Evolutionary conservation across 2,113 vertebrate species (phyloP), one percentile per base, ranked within the genome.

Genomic region (Clarias batrachus): DNA sequence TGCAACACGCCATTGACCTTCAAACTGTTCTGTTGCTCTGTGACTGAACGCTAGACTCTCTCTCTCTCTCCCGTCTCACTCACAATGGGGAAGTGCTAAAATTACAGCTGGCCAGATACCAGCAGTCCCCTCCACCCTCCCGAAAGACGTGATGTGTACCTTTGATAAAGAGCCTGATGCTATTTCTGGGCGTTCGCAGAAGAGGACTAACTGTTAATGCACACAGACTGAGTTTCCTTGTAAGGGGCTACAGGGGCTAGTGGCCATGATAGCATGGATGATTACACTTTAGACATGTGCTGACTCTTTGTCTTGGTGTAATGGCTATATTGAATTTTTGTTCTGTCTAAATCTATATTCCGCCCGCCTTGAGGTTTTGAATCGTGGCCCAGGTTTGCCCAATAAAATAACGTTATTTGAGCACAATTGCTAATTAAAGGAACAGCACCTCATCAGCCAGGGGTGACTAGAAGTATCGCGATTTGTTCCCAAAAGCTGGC

Each of bases 271-370:
- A 90, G 91, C 92, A 94, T 94, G 93, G 93, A 94, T 94, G 92
- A 90, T 92, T 88, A 88, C 87, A 52, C 80, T 84, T 92, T 93
- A 89, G 92, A 91, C 91, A 92, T 91, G 92, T 91, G 90, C 88
- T 92, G 90, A 93, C 93, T 92, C 93, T 92, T 92, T 94, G 91
- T 94, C 93, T 93, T 94, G 94, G 93, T 93, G 92, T 94, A 94
- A 94, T 92, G 88, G 92, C 91, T 91, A 63, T 16, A 16, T 88
- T 90, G 90, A 81, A 74, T 54, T 83, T 57, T 84, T 85, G 52
- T 82, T 63, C 52, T 85, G 54, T 78, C 70, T 60, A 16, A 70
- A 74, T 60, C 73, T 48, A 70, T 70, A 56, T 27, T 70, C 66
- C 48, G 54, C 41, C 62, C 27, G 68, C 62, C 23, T 68, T 86